Evolutionary conservation across 2,113 vertebrate species (phyloP).

Genomic region (Eleginops maclovinus): DNA sequence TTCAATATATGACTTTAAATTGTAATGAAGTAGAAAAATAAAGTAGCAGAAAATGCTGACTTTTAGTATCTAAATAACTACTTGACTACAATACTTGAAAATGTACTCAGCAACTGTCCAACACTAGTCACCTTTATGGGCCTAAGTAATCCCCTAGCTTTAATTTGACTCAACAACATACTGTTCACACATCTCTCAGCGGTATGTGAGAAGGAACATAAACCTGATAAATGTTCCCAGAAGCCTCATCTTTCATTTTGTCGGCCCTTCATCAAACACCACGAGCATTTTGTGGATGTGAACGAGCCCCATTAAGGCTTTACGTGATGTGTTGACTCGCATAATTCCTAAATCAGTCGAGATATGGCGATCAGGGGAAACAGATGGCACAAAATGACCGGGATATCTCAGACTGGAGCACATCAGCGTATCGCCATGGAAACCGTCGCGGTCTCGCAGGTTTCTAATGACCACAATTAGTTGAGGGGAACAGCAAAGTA

Average conservation of each 20-base stretch:
- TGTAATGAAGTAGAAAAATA: too few species aligned
- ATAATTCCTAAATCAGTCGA: conserved; percentile 61
- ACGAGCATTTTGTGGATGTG: conserved; percentile 15
- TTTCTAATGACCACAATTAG: conserved; percentile 79
- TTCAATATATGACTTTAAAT: too few species aligned
- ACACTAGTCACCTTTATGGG: not conserved
- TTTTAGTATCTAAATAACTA: too few species aligned
- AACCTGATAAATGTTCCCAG: conserved; percentile 26
- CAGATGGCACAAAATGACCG: conserved; percentile 78
- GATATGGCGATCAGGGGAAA: conserved; percentile 59
- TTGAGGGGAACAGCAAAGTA: conserved; percentile 73
- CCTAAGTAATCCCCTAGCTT: not conserved
- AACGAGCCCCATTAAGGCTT: conserved; percentile 38
- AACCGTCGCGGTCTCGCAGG: conserved; percentile 71
- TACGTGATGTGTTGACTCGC: conserved; percentile 52
- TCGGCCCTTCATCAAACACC: conserved; percentile 36
- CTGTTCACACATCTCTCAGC: conserved; percentile 20
- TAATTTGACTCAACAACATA: not conserved
- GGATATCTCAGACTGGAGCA: conserved; percentile 51
- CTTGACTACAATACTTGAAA: too few species aligned
- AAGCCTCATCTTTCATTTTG: conserved; percentile 19
- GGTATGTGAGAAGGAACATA: conserved; percentile 4
- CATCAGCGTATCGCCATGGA: conserved; percentile 75
- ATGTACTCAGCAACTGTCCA: too few species aligned
- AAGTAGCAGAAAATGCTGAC: too few species aligned